Evolutionary conservation across 2,888 invertebrate genomes (phyloP), one percentile per base, ranked within the genome.

Genomic region (Micoletzkya japonica): DNA sequence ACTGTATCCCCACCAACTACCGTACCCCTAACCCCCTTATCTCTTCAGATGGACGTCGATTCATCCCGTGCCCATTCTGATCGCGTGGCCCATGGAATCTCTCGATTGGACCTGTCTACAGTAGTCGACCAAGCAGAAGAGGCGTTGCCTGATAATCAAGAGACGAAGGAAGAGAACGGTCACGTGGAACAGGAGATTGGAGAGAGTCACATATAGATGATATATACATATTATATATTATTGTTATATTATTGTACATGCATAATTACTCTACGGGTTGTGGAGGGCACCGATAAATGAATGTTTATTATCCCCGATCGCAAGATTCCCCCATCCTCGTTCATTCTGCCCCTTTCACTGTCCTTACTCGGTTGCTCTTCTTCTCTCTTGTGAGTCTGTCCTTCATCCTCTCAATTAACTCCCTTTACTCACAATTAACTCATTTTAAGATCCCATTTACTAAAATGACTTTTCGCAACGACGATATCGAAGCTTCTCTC

Each of bases 161-260:
- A 49, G 44, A 49, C 44, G 61, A 61, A 64, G 26, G 64, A 64
- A 54, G 54, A 20, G 20, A 20, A 44, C 10, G 44, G 44, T 14
- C 14, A 14, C 20, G 44, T 44, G 20, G 44, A 14, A 20, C 14
- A 44, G 28, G 60, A 60, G n/a, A 49, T 64, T 6, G 64, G 64
- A 36, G 64, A 64, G 24, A 64, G 64, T 52, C 64, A 64, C 30
- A 26, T 64, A n/a, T 64, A n/a, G n/a, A n/a, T n/a, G n/a, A n/a
- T n/a, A n/a, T n/a, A n/a, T n/a, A n/a, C n/a, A n/a, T n/a, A n/a
- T n/a, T n/a, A n/a, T n/a, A n/a, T n/a, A n/a, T n/a, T n/a, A n/a
- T n/a, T n/a, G n/a, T n/a, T n/a, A n/a, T n/a, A n/a, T n/a, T n/a
- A n/a, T n/a, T n/a, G n/a, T n/a, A n/a, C n/a, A n/a, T n/a, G n/a